phyloP scores from a whole-genome alignment of 1,140 invertebrate species.

The Cydia fagiglandana region DNA sequence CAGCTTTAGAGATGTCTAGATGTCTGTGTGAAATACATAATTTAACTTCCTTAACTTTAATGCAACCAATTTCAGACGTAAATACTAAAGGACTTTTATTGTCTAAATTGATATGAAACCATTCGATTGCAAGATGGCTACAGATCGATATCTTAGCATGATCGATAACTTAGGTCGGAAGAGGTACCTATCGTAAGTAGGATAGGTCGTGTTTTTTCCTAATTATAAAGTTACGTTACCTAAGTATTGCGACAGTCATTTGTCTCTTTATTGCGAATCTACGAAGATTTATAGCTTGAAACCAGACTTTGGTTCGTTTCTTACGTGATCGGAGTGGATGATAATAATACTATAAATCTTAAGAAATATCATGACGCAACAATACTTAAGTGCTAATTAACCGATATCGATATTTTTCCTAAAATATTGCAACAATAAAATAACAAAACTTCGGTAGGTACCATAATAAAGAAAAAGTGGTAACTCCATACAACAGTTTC shows the following conservation, averaged over 20 bases:
- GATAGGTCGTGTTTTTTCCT: conserved; percentile 34
- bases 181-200: conserved; percentile 39
- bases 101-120: conserved; percentile 41
- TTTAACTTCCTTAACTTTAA: neutral
- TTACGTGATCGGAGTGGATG: conserved; percentile 35
- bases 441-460: neutral
- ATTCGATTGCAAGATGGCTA: conserved; percentile 50
- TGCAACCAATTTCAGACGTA: neutral
- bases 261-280: conserved; percentile 34
- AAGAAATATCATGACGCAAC: conserved; percentile 34
- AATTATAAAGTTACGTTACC: conserved; percentile 34
- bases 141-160: conserved; percentile 60
- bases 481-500: too few species aligned
- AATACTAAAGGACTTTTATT: conserved; percentile 46
- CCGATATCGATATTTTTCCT: conserved; percentile 19
- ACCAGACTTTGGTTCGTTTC: conserved; percentile 33
- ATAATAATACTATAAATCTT: conserved; percentile 33
- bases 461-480: too few species aligned
- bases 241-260: conserved; percentile 33
- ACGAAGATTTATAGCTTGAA: conserved; percentile 33
- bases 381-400: conserved; percentile 25
- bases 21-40: too few species aligned
- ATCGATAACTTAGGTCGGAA: conserved; percentile 60
- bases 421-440: conserved; percentile 10
- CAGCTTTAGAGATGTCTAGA: too few species aligned